Evolutionary conservation across 2,888 invertebrate species (phyloP), one percentile per base, ranked within the genome.

Genomic region (Standfussiana lucernea): DNA sequence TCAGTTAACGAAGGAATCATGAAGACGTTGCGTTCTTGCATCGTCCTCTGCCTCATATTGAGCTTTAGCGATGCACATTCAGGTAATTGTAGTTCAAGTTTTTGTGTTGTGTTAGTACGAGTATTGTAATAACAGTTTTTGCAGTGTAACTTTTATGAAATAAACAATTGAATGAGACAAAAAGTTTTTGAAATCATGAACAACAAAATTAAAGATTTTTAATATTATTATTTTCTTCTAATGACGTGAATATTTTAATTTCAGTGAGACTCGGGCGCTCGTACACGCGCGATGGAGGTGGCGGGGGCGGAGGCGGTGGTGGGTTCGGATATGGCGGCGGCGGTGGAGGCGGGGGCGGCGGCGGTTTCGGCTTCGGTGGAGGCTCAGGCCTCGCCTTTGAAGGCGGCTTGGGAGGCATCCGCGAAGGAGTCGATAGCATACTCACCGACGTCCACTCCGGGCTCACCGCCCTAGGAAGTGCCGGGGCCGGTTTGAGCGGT

Each of bases 211-310:
- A 21, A 67, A 2, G 3, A 11, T 50, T 8, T 35, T 35, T 3
- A 4, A 28, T n/a, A 56, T 75, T 66, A 40, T 53, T n/a, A n/a
- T n/a, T n/a, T 64, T 67, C 67, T 56, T 70, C 15, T 71, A 67
- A 77, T 62, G 4, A 56, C 8, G n/a, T 78, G 40, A n/a, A 28
- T 42, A 8, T 77, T 81, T 75, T 4, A 71, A 83, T 94, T 91
- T 64, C 93, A 96, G 96, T 92, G 76, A 91, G 95, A 89, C 82
- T 93, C 24, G 92, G 93, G 21, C 93, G 95, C 56, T 93, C 95
- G 66, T 93, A 93, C 77, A 89, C 89, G 0, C 90, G 90, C 8
- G 91, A 90, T 1, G 92, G 90, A 13, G 89, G 88, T 15, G 69
- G 70, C 1, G 89, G 89, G 0, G 90, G 89, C 4, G 91, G 83